Base-by-base conservation (phyloP, 2,797 vertebrate species). In the Sardinella longiceps region DNA sequence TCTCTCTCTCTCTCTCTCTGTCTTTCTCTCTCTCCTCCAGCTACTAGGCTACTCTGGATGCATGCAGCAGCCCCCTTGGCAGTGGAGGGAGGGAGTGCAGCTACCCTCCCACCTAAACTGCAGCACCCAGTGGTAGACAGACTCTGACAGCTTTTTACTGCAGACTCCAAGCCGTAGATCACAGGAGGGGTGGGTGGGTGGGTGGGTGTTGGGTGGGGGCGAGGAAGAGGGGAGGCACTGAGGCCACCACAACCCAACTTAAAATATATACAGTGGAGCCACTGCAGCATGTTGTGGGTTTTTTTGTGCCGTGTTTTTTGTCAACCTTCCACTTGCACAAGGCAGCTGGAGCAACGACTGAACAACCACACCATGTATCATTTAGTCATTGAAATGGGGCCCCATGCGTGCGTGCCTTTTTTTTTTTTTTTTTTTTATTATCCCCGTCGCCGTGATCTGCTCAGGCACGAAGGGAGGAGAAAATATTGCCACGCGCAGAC, bases 221-320 rank as follows among this genome's bases (percentile, higher is more conserved):
- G n/a, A 74, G 30, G 33, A 10, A 39, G 66, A 74, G 66, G 66
- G 20, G 66, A 74, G 28, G 39, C 3, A 74, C 66, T 74, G 70
- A 77, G 70, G 70, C 70, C 37, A 77, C 70, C 70, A 33, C 70
- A 77, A 77, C 70, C 70, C 15, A 23, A 37, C 70, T 77, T 77
- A 77, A 77, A 77, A 77, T 77, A 77, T 43, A 77, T 77, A 77
- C 70, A 77, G 70, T 77, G 70, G 89, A 87, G 84, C 90, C 87
- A 87, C 90, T 85, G 90, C 87, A 50, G 88, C 89, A 84, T 84
- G 83, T 88, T 88, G 88, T 87, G 82, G 84, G 80, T 82, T 39
- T 39, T 82, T 39, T 39, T 30, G 50, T 58, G 63, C 43, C 48
- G 37, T 66, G 53, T 82, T 58, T 82, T 20, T 58, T 53, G 66